These are phyloP conservation scores for Tipula confusa DNA, from an alignment of 2,888 invertebrate genomes.

Conservation along the genomic window DNA sequence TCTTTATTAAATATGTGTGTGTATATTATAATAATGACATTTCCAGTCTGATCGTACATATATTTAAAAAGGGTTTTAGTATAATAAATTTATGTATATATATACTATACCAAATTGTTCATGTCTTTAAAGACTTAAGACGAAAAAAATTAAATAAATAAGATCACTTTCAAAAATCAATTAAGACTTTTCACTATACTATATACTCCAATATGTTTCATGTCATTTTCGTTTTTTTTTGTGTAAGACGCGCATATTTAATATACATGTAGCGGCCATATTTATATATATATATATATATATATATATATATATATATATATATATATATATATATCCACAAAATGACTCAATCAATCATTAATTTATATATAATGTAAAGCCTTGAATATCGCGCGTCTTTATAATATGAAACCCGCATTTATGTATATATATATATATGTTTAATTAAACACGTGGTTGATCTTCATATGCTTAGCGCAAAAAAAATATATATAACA, in stretches of 20 bases:
- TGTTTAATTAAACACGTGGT: constrained; percentile 13
- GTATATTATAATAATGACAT: background rate
- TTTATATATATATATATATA: background rate
- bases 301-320: background rate
- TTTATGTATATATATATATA: no score
- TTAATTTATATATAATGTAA: background rate
- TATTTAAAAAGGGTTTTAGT: background rate
- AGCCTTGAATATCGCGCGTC: background rate
- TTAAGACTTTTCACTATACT: background rate
- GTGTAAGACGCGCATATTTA: background rate
- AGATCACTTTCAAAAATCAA: constrained; percentile 25
- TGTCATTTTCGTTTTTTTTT: background rate
- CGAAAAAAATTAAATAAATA: background rate
- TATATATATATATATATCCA: no score
- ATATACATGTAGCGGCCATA: background rate
- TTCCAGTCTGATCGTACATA: background rate
- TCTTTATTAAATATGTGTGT: background rate
- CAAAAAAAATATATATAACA: background rate
- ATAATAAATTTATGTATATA: no score
- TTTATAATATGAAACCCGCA: background rate
- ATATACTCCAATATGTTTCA: constrained; percentile 4
- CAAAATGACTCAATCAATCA: constrained; percentile 15
- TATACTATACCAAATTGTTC: background rate
- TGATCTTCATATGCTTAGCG: background rate
- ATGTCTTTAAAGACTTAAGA: background rate